Conservation (phyloP, 2,797 vertebrate species). For the Cossypha dichroa region DNA sequence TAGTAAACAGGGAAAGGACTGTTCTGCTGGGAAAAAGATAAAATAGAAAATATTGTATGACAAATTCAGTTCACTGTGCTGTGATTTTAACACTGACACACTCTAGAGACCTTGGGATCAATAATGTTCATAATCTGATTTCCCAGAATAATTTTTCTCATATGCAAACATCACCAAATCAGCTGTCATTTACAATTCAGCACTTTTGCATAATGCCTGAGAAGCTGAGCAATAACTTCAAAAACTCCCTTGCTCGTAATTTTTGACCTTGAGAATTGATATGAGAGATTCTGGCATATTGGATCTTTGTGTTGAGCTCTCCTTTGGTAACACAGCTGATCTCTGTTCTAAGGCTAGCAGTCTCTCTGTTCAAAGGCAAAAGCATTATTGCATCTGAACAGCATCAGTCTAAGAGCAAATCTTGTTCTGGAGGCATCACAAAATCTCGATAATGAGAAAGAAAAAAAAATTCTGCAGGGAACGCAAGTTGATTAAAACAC, state of each 20-base stretch:
- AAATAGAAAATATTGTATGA: background rate
- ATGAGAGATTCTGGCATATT: background rate
- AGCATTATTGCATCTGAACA: background rate
- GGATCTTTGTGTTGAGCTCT: background rate
- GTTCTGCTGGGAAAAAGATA: background rate
- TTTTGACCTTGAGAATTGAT: constrained; percentile 1
- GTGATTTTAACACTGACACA: constrained; percentile 7
- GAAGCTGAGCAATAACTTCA: constrained; percentile 15
- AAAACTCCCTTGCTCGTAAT: background rate
- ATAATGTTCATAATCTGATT: constrained; percentile 37
- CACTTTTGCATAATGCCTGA: background rate
- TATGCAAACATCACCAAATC: background rate
- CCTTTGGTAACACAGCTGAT: background rate
- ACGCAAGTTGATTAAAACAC: background rate
- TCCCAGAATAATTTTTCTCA: constrained; percentile 11
- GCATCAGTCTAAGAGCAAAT: background rate
- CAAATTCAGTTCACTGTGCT: background rate
- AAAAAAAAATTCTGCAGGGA: background rate
- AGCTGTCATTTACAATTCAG: background rate
- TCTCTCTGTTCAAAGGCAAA: background rate
- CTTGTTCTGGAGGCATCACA: background rate
- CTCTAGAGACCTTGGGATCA: background rate
- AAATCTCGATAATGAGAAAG: background rate
- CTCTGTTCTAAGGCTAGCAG: background rate
- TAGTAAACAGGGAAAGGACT: background rate